Evolutionary conservation across 2,113 vertebrate species (phyloP).

Genomic region (Fregata magnificens): DNA sequence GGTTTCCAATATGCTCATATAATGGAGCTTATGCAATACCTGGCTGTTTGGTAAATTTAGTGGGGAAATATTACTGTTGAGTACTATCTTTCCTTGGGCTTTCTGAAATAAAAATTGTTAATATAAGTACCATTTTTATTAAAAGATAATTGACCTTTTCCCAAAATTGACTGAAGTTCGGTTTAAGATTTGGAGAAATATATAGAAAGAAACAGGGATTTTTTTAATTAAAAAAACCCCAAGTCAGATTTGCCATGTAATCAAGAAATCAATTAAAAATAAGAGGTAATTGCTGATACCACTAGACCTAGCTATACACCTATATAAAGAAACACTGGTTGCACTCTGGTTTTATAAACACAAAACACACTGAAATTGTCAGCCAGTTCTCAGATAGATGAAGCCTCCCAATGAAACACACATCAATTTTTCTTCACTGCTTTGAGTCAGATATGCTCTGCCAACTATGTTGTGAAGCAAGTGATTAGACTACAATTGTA

Average conservation of each 20-base stretch:
- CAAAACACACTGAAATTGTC: neutral
- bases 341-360: neutral
- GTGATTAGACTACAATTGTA: neutral
- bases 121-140: neutral
- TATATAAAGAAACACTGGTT: neutral
- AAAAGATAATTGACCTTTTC: neutral
- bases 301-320: neutral
- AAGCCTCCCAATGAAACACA: neutral
- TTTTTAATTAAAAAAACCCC: neutral
- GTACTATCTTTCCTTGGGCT: neutral
- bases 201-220: neutral
- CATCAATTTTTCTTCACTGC: neutral
- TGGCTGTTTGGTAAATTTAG: neutral
- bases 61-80: neutral
- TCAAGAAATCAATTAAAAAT: neutral
- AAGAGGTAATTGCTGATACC: neutral
- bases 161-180: neutral
- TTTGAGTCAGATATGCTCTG: neutral
- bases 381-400: neutral
- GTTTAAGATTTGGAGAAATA: neutral
- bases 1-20: neutral
- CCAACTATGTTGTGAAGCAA: neutral
- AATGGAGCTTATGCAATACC: neutral
- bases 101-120: neutral
- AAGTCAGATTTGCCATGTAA: neutral